A percentile compares a stretch with the other conserved stretches of the same genome.
Evolutionary conservation across 2,113 vertebrate species (phyloP).

Genomic region (Actenoides lindsayi): DNA sequence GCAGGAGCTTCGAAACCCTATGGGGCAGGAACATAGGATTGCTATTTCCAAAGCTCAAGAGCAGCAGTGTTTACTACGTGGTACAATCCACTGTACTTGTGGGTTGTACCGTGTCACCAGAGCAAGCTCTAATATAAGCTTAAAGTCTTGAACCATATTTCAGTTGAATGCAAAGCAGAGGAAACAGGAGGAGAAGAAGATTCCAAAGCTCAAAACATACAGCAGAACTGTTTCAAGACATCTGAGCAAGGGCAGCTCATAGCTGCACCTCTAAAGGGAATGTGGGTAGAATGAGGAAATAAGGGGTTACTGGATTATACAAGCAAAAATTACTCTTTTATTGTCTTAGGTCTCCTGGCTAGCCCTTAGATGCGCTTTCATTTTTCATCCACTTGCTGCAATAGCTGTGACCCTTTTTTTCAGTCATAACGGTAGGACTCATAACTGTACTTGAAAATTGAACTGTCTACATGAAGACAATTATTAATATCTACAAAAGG

Average conservation of each 20-base stretch:
- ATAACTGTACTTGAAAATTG: not conserved
- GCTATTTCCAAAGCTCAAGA: not conserved
- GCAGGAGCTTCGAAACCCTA: not conserved
- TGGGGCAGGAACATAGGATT: not conserved
- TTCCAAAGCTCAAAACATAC: not conserved
- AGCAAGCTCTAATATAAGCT: not conserved
- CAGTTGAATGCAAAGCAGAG: not conserved
- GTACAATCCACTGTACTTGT: not conserved
- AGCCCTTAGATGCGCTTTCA: not conserved
- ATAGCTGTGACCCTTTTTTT: not conserved
- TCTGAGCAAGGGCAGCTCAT: not conserved
- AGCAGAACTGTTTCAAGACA: not conserved
- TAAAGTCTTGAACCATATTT: not conserved
- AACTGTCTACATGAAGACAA: not conserved
- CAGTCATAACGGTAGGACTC: not conserved
- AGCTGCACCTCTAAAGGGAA: not conserved
- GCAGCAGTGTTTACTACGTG: not conserved
- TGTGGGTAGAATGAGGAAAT: not conserved
- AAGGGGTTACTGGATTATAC: not conserved
- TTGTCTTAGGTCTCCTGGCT: not conserved
- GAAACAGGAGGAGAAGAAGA: not conserved
- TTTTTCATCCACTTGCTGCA: not conserved
- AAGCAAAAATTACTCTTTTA: not conserved
- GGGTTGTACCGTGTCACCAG: not conserved
- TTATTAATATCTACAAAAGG: not conserved